phyloP scores from a whole-genome alignment of 2,797 vertebrate species.

The Melanotaenia pygmaea region DNA sequence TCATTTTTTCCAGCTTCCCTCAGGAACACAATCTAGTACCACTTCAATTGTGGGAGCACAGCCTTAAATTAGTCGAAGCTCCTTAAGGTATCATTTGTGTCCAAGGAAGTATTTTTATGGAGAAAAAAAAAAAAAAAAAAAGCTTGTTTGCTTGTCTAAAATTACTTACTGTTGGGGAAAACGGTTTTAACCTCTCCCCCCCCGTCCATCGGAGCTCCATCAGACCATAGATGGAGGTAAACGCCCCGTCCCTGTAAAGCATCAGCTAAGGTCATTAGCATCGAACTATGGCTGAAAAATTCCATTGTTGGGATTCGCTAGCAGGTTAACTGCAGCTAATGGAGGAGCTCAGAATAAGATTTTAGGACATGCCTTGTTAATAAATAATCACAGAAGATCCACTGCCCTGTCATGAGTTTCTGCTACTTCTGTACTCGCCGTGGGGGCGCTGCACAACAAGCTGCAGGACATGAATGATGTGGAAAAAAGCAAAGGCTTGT shows the following conservation, averaged over 20 bases:
- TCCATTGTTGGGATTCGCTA: too few relatives aligned
- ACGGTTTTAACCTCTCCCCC: too few relatives aligned
- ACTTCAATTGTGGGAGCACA: constrained; percentile 41
- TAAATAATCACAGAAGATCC: too few relatives aligned
- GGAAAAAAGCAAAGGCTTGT: too few relatives aligned
- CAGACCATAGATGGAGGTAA: constrained; percentile 30
- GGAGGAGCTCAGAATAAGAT: too few relatives aligned
- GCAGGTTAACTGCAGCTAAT: too few relatives aligned
- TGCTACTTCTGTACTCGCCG: too few relatives aligned
- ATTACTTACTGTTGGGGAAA: background rate
- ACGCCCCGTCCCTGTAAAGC: constrained; percentile 19
- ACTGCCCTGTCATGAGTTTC: too few relatives aligned
- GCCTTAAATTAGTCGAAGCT: constrained; percentile 46
- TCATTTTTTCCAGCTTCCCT: constrained; percentile 26
- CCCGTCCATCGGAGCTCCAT: background rate
- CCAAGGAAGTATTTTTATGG: constrained; percentile 39
- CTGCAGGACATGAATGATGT: too few relatives aligned
- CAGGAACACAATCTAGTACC: constrained; percentile 35
- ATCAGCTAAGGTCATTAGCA: background rate
- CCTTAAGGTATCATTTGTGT: constrained; percentile 30
- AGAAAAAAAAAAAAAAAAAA: constrained; percentile 3
- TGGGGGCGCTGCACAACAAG: too few relatives aligned
- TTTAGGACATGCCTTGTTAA: too few relatives aligned
- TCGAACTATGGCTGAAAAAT: background rate
- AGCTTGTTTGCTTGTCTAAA: constrained; percentile 46